Evolutionary conservation across 2,888 invertebrate species (phyloP), one percentile per base, ranked within the genome.

Genomic region (Amiota communis): DNA sequence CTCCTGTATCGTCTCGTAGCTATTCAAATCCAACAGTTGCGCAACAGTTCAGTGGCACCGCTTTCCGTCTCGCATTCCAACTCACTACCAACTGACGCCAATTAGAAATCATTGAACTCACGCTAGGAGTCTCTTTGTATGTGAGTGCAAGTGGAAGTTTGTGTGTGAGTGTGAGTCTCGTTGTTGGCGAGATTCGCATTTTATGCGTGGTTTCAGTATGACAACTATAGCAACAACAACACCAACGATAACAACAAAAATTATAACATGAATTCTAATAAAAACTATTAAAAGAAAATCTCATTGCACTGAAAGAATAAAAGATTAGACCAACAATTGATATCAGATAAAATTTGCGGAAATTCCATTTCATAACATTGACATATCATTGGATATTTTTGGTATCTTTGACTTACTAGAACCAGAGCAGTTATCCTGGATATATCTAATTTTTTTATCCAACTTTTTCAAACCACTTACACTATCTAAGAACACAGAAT

Each of bases 11-110:
- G 36, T 36, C 36, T 36, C 10, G 72, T 74, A 56, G 70, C 83
- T 75, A 78, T 83, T 76, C 79, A 81, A 81, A 83, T 79, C 75
- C 75, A 75, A 79, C 36, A 36, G 36, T 81, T 81, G 76, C 75
- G 80, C 76, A 79, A 80, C 81, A 81, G 76, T 80, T 81, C 65
- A 65, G 48, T 65, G 65, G 65, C 65, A 65, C 17, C 49, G n/a
- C 51, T 51, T 13, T 53, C 53, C 53, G 53, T 53, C n/a, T 13
- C 8, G 13, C 53, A 8, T 13, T 53, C 53, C 12, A 10, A 53
- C 53, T 8, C n/a, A 15, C 53, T n/a, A 15, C 53, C 13, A 13
- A 15, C 15, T 51, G 53, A n/a, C 53, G n/a, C 53, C 67, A 68
- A 68, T 68, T 68, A 53, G 51, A 68, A 68, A 68, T 68, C 67